phyloP scores from a whole-genome alignment of 2,113 vertebrate species.

The Anseranas semipalmata region DNA sequence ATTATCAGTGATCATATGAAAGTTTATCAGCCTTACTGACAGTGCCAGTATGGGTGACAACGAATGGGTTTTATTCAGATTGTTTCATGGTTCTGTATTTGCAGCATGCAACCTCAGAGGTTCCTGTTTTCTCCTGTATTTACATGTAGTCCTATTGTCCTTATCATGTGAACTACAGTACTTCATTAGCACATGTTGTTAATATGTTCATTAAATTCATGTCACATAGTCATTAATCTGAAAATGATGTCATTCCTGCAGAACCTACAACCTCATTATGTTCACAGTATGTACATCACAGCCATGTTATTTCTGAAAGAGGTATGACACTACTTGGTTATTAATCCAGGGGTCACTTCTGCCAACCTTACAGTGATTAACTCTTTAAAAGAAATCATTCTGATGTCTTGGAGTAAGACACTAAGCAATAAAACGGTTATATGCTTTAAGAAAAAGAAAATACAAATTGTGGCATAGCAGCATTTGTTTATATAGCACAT shows the following conservation, averaged over 20 bases:
- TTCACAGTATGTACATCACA: slow-evolving; percentile 55
- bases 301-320: slow-evolving; percentile 15
- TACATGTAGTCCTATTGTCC: not conserved
- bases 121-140: not conserved
- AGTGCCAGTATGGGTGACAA: not conserved
- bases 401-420: not conserved
- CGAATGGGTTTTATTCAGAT: not conserved
- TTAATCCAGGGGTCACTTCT: slow-evolving; percentile 49
- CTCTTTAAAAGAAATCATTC: not conserved
- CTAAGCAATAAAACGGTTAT: not conserved
- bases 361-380: slow-evolving; percentile 3
- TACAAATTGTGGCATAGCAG: not conserved
- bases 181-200: slow-evolving; percentile 42
- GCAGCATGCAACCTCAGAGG: not conserved
- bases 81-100: not conserved
- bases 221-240: slow-evolving; percentile 60
- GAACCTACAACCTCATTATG: slow-evolving; percentile 62
- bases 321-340: slow-evolving; percentile 8
- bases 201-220: slow-evolving; percentile 56
- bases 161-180: not conserved
- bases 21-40: not conserved
- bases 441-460: not conserved
- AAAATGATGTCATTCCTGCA: slow-evolving; percentile 60
- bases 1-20: not conserved
- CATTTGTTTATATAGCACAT: not conserved